These are phyloP conservation scores for Maccullochella peelii DNA, from an alignment of 2,113 vertebrate species.

Conservation along the genomic window DNA sequence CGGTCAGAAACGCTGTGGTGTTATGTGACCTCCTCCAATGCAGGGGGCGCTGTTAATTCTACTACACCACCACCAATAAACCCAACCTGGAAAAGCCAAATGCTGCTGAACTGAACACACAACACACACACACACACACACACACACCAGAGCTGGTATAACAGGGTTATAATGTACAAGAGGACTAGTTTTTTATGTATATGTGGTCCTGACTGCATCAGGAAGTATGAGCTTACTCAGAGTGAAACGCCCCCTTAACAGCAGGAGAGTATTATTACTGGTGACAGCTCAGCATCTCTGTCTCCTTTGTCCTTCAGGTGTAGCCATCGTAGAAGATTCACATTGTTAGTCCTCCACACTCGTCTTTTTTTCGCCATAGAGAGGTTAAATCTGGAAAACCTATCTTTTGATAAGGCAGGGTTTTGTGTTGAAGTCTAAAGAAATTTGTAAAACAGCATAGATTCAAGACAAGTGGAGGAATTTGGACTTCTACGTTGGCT, in stretches of 20 bases:
- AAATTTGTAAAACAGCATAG: not conserved
- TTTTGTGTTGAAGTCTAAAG: not conserved
- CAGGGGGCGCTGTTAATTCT: conserved; percentile 15
- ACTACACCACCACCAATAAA: not conserved
- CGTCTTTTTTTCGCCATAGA: not conserved
- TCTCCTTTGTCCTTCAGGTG: conserved; percentile 59
- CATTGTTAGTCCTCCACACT: conserved; percentile 1
- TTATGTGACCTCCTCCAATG: conserved; percentile 9
- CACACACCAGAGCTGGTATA: conserved; percentile 72
- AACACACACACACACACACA: conserved; percentile 44
- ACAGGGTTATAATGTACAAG: conserved; percentile 79
- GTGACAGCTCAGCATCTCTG: conserved; percentile 50
- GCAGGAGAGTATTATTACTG: conserved; percentile 67
- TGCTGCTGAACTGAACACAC: conserved; percentile 71
- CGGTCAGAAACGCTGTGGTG: conserved; percentile 19
- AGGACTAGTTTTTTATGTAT: conserved; percentile 72
- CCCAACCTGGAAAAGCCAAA: conserved; percentile 60
- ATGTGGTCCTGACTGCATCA: conserved; percentile 63
- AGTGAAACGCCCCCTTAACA: conserved; percentile 50
- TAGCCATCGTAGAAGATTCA: conserved; percentile 57
- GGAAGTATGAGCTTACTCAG: conserved; percentile 65
- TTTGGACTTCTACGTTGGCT: conserved; percentile 55
- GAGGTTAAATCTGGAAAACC: conserved; percentile 10
- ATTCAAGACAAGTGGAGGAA: conserved; percentile 16
- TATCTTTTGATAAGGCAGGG: not conserved